Evolutionary conservation across 2,888 invertebrate species (phyloP).

Genomic region (Oligia strigilis): DNA sequence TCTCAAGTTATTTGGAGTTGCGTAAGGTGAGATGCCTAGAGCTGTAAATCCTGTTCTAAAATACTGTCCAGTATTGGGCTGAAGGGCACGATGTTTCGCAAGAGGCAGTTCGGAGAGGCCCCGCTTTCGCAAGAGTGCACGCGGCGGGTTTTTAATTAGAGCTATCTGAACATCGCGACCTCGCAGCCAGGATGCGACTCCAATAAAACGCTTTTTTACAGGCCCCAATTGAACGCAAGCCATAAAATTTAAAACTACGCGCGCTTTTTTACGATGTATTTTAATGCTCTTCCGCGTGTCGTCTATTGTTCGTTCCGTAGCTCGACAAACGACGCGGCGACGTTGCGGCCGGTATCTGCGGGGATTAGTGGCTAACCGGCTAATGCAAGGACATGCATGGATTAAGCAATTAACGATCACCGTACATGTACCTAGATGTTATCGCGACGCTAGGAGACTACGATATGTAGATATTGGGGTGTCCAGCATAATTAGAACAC

Average conservation of each 20-base stretch:
- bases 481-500: slow-evolving; percentile 78
- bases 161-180: slow-evolving; percentile 85
- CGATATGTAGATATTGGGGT: slow-evolving; percentile 84
- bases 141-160: slow-evolving; percentile 88
- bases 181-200: slow-evolving; percentile 88
- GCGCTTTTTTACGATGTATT: slow-evolving; percentile 87
- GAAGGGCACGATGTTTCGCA: slow-evolving; percentile 82
- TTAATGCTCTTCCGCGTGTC: slow-evolving; percentile 87
- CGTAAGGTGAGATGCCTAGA: slow-evolving; percentile 45
- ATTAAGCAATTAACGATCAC: slow-evolving; percentile 83
- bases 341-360: slow-evolving; percentile 69
- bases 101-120: slow-evolving; percentile 73
- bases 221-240: slow-evolving; percentile 88
- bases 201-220: slow-evolving; percentile 90
- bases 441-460: slow-evolving; percentile 75
- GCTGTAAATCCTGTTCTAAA: slow-evolving; percentile 67
- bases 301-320: slow-evolving; percentile 81
- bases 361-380: slow-evolving; percentile 73
- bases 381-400: slow-evolving; percentile 81
- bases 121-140: slow-evolving; percentile 84
- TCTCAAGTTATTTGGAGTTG: slow-evolving; percentile 37
- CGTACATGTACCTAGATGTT: slow-evolving; percentile 75
- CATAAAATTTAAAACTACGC: slow-evolving; percentile 88
- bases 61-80: slow-evolving; percentile 69
- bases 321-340: slow-evolving; percentile 61